Conservation (phyloP, 35 echinoderm and acorn worm genomes). For the Amphiura filiformis region DNA sequence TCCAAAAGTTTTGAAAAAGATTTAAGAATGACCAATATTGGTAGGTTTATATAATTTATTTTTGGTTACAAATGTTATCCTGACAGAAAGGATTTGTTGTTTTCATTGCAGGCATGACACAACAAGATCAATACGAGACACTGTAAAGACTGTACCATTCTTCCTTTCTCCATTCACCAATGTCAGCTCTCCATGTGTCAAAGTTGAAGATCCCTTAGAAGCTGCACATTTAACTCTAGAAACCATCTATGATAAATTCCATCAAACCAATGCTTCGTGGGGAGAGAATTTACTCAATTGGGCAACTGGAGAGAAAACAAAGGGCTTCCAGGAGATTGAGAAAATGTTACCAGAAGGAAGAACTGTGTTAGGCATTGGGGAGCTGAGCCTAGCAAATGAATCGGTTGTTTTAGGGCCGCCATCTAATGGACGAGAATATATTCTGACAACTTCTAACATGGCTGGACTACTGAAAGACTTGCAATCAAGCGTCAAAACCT, state of each 20-base stretch:
- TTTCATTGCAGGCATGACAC: constrained; percentile 87
- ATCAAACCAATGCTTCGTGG: constrained; percentile 60
- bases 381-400: constrained; percentile 58
- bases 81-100: too few relatives aligned
- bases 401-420: constrained; percentile 69
- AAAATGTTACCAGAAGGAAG: constrained; percentile 79
- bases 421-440: constrained; percentile 49
- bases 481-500: constrained; percentile 52
- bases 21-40: too few relatives aligned
- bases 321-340: constrained; percentile 92
- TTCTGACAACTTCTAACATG: constrained; percentile 46
- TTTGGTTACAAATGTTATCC: too few relatives aligned
- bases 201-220: constrained; percentile 72
- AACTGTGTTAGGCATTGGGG: constrained; percentile 67
- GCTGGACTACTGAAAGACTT: constrained; percentile 63
- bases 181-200: not conserved
- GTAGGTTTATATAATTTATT: too few relatives aligned
- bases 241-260: constrained; percentile 83
- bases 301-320: constrained; percentile 97
- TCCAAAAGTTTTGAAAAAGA: too few relatives aligned
- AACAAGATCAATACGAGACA: constrained; percentile 68
- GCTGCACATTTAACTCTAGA: constrained; percentile 68
- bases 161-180: constrained; percentile 41
- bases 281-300: constrained; percentile 88
- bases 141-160: constrained; percentile 79